Percentiles rank a stretch among this genome's conserved stretches.
Conservation (phyloP, 92 coral and sea anemone species). For the Galaxea fascicularis region DNA sequence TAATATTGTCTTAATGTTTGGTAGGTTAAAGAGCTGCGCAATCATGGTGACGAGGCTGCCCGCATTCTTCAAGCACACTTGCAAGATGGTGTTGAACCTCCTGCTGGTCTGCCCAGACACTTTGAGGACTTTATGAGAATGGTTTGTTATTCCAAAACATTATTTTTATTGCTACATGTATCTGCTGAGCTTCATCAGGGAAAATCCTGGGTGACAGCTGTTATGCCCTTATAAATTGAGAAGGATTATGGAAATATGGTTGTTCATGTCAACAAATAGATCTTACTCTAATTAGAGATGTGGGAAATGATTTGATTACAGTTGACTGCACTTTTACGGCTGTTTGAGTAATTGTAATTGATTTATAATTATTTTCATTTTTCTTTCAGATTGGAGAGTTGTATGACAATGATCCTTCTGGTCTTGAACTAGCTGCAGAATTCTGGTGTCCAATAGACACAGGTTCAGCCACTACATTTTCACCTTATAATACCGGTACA, state of each 20-base stretch:
- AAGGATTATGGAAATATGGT: no score
- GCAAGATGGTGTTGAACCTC: slow-evolving; percentile 92
- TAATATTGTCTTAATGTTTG: no score
- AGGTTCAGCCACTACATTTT: slow-evolving; percentile 65
- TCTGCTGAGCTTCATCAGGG: no score
- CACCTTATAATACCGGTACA: slow-evolving; percentile 58
- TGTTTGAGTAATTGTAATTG: no score
- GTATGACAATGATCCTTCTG: slow-evolving; percentile 81
- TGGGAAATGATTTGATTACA: no score
- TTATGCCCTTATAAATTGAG: no score
- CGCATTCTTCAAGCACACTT: slow-evolving; percentile 92
- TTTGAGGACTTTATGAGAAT: slow-evolving; percentile 91
- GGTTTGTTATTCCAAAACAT: slow-evolving; percentile 48
- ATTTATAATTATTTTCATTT: not conserved
- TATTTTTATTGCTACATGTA: no score
- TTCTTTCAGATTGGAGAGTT: slow-evolving; percentile 85
- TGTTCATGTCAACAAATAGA: no score
- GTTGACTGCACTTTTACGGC: no score
- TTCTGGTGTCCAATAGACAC: slow-evolving; percentile 94
- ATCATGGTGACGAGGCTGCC: slow-evolving; percentile 97
- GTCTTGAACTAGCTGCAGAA: slow-evolving; percentile 88
- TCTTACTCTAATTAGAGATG: no score
- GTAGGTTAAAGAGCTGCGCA: slow-evolving; percentile 95
- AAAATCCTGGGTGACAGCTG: no score
- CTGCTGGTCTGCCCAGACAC: slow-evolving; percentile 82